Percentiles rank a stretch among this genome's conserved stretches.
Evolutionary conservation across 2,888 invertebrate species (phyloP).

Genomic region (Drosophila dives): DNA sequence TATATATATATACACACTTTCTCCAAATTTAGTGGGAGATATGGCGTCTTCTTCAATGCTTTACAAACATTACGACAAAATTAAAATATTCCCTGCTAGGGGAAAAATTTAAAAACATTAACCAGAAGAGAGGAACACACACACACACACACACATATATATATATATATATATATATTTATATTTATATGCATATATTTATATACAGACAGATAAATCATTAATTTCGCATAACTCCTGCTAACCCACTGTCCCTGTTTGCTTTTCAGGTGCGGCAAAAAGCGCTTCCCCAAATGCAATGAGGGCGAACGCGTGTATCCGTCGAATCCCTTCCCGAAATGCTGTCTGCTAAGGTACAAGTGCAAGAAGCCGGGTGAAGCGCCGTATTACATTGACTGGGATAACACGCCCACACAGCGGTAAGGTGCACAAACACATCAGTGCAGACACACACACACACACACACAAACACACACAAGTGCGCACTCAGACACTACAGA

Average conservation of each 20-base stretch:
- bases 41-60: neutral
- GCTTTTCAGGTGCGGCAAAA: slow-evolving; percentile 76
- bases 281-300: slow-evolving; percentile 80
- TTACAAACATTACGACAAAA: neutral
- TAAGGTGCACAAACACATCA: slow-evolving; percentile 9
- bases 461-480: neutral
- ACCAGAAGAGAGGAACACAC: neutral
- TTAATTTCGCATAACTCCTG: slow-evolving; percentile 6
- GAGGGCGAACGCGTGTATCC: slow-evolving; percentile 79
- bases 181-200: neutral
- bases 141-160: neutral
- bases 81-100: neutral
- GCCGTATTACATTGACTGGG: slow-evolving; percentile 77
- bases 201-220: neutral
- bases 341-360: slow-evolving; percentile 82
- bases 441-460: too few relatives aligned
- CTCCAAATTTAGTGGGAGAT: too few relatives aligned
- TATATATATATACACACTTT: too few relatives aligned
- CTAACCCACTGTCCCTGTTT: neutral
- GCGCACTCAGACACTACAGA: neutral
- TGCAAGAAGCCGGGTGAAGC: slow-evolving; percentile 77
- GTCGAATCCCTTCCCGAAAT: slow-evolving; percentile 80
- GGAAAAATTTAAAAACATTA: neutral
- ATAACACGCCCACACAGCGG: slow-evolving; percentile 42
- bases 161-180: neutral